Evolutionary conservation across 2,888 invertebrate genomes (phyloP).

Genomic region (Plutella xylostella): DNA sequence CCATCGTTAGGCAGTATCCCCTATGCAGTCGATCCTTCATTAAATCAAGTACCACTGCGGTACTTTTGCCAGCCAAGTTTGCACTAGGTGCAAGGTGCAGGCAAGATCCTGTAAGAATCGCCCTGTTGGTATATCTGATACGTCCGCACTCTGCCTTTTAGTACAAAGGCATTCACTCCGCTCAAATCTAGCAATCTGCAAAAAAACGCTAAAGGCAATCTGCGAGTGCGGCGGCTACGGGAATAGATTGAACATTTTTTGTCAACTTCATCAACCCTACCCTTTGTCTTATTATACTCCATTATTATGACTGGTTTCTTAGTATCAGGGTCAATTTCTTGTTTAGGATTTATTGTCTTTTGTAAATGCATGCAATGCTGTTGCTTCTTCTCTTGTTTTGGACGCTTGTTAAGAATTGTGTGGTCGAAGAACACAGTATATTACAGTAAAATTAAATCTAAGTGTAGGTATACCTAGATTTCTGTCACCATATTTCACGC

Average conservation of each 20-base stretch:
- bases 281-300: neutral
- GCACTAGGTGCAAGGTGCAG: constrained; percentile 2
- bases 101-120: no score
- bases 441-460: no score
- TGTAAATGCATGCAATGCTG: neutral
- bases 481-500: no score
- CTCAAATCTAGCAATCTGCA: neutral
- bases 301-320: neutral
- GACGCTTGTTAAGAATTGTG: neutral
- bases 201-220: neutral
- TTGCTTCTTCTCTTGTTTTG: neutral
- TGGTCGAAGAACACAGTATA: no score
- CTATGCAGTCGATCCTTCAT: neutral
- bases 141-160: neutral
- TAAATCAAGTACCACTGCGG: constrained; percentile 11
- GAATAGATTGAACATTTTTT: neutral
- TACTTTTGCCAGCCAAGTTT: constrained; percentile 14
- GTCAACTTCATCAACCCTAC: neutral
- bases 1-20: constrained; percentile 16
- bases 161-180: neutral
- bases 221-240: neutral
- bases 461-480: no score
- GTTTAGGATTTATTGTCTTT: neutral
- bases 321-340: neutral
- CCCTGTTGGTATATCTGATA: no score